These are phyloP conservation scores for Clarias platycephalus DNA, from an alignment of 2,797 vertebrate genomes.

Conservation along the genomic window DNA sequence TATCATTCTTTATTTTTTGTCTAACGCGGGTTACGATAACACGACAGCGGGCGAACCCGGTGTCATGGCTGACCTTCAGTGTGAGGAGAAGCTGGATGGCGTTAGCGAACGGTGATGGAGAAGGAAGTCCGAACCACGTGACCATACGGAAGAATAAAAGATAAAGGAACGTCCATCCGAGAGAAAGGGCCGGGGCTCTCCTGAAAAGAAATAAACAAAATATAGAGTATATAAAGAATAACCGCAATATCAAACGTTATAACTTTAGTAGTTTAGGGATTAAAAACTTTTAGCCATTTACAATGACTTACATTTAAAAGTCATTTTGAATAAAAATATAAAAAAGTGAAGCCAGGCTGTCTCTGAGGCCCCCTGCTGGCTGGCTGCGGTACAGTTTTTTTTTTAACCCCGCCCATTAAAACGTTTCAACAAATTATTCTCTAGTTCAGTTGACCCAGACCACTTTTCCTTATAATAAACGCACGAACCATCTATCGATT, in stretches of 20 bases:
- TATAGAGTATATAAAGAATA: neutral
- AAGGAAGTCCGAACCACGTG: slow-evolving; percentile 75
- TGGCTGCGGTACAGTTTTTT: neutral
- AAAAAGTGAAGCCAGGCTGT: neutral
- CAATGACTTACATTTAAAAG: no score
- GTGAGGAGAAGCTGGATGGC: slow-evolving; percentile 88
- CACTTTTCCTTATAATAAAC: neutral
- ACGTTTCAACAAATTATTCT: neutral
- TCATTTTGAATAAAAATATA: no score
- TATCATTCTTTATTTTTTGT: neutral
- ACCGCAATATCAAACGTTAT: neutral
- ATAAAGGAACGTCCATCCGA: slow-evolving; percentile 89
- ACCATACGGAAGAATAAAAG: slow-evolving; percentile 86
- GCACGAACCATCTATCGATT: neutral
- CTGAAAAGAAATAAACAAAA: slow-evolving; percentile 61
- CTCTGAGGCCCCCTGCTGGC: neutral
- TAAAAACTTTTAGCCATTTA: no score
- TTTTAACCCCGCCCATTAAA: neutral
- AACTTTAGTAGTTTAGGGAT: neutral
- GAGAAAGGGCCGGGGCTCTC: slow-evolving; percentile 77
- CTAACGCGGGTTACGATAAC: neutral
- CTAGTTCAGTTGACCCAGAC: no score
- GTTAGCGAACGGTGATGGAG: slow-evolving; percentile 85
- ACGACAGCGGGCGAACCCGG: neutral
- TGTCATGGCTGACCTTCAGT: slow-evolving; percentile 78